Base-by-base conservation (phyloP, 2,113 vertebrate species). In the Osmerus eperlanus region DNA sequence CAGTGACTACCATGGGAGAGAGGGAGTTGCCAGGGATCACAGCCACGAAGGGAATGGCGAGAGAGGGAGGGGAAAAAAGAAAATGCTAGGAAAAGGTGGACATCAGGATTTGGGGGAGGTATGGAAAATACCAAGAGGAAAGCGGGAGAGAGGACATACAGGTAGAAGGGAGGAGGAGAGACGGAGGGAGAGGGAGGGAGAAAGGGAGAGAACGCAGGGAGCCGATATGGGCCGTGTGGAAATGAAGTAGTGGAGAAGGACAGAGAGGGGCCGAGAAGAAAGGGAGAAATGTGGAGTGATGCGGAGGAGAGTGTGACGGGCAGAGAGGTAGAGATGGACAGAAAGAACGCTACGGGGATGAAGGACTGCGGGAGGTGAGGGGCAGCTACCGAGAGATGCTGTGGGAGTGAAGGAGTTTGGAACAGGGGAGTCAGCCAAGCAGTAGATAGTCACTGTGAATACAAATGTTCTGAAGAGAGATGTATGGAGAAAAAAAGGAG, bases 371-470 rank as follows among this genome's bases (percentile, higher is more conserved):
- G 18, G 12, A 28, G 47, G 67, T 12, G 28, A 21, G 28, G 7
- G 2, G 11, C 2, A 12, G 52, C n/a, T 1, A 47, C 9, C 8
- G 18, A 19, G 29, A 6, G 62, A 36, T 3, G 16, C 15, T 19
- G 63, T 18, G 63, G 18, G n/a, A 52, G 14, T 12, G 21, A 28
- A 21, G 21, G 64, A 25, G 70, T n/a, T 72, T 19, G 67, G 61
- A 47, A 67, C 69, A 56, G 67, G 65, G 41, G 67, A 67, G 72
- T 70, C 69, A 78, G 67, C 62, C 62, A 70, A 65, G 71, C 28
- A 67, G 52, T 70, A 53, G 32, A 63, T 72, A 12, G 9, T 67
- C 25, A 47, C 73, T 71, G 66, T 77, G 81, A 71, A 83, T 78
- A 80, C 76, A 67, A 76, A 78, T 74, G 11, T 23, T 62, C 25